A percentile compares a stretch with the other conserved stretches of the same genome.
phyloP scores from a whole-genome alignment of 2,797 vertebrate species.

The Xyrichtys novacula region DNA sequence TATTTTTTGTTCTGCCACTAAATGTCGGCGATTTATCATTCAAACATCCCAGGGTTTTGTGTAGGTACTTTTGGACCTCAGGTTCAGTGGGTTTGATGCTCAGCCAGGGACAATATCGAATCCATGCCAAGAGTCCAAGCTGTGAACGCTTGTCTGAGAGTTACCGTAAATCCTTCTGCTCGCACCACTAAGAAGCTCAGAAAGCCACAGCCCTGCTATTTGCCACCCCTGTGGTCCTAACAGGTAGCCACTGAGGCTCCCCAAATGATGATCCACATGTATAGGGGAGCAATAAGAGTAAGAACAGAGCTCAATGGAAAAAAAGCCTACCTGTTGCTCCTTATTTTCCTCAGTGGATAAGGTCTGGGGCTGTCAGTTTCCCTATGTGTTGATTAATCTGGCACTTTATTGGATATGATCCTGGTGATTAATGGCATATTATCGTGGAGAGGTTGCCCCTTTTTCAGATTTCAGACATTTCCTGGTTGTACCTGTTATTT shows the following conservation, averaged over 20 bases:
- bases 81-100: constrained; percentile 87
- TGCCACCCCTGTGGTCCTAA: constrained; percentile 83
- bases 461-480: constrained; percentile 68
- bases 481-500: constrained; percentile 60
- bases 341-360: constrained; percentile 75
- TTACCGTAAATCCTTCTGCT: constrained; percentile 89
- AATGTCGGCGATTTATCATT: constrained; percentile 88
- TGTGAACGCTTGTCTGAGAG: constrained; percentile 90
- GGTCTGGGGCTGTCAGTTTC: constrained; percentile 68
- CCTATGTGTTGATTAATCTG: constrained; percentile 76
- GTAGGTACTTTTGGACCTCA: constrained; percentile 87
- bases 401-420: constrained; percentile 78
- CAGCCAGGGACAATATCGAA: constrained; percentile 87
- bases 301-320: constrained; percentile 81
- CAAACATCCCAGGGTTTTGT: constrained; percentile 87
- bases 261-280: constrained; percentile 78
- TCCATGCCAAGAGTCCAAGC: constrained; percentile 86
- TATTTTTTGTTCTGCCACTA: constrained; percentile 85
- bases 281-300: constrained; percentile 75
- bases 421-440: constrained; percentile 80
- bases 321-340: constrained; percentile 77
- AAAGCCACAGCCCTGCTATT: constrained; percentile 84
- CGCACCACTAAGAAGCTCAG: constrained; percentile 84
- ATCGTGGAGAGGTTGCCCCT: constrained; percentile 51
- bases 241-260: constrained; percentile 82